Conservation (phyloP, 2,113 vertebrate species). For the Columba livia region DNA sequence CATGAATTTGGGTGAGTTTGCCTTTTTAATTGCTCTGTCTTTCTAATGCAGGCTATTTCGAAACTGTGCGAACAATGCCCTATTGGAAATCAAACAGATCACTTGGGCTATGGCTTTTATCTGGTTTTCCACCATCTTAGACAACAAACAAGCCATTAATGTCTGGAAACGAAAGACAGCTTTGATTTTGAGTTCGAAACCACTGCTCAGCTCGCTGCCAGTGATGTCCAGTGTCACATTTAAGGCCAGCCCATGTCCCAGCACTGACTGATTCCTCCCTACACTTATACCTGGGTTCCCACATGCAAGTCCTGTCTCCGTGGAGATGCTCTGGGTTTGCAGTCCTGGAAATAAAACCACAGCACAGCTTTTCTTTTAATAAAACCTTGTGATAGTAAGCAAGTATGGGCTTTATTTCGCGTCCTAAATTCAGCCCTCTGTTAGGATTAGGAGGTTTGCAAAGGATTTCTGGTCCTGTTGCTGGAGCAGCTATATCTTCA, state of each 20-base stretch:
- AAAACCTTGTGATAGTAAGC: neutral
- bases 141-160: slow-evolving; percentile 61
- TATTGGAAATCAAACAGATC: neutral
- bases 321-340: neutral
- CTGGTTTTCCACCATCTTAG: slow-evolving; percentile 42
- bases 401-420: neutral
- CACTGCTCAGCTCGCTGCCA: neutral
- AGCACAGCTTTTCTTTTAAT: rapidly evolving
- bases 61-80: neutral
- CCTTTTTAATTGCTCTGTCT: slow-evolving; percentile 31
- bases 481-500: neutral
- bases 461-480: neutral
- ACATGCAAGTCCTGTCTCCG: rapidly evolving
- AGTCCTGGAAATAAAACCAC: neutral
- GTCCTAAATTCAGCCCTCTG: neutral
- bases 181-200: neutral
- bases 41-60: slow-evolving; percentile 56
- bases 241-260: neutral
- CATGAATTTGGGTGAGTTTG: slow-evolving; percentile 37
- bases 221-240: neutral
- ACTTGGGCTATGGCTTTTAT: neutral
- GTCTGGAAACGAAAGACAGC: neutral
- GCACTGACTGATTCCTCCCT: neutral
- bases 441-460: neutral
- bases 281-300: neutral